A percentile compares a stretch with the other conserved stretches of the same genome.
Conservation (phyloP, 2,888 invertebrate species). For the Coelogynopora nodosa region DNA sequence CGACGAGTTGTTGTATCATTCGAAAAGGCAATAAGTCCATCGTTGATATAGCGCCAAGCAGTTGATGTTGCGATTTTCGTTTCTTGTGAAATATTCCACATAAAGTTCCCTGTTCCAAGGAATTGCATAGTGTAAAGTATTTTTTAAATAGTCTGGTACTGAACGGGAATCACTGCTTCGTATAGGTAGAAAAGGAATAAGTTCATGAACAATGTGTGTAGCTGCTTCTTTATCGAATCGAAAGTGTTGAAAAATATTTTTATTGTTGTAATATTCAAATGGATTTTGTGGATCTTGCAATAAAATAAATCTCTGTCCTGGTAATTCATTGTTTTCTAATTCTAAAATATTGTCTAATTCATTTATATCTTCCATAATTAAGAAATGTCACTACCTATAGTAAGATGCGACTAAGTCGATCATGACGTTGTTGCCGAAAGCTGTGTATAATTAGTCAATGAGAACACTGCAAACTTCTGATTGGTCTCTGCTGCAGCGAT, state of each 20-base stretch:
- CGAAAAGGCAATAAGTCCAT: neutral
- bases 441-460: too few relatives aligned
- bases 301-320: too few relatives aligned
- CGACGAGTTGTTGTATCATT: neutral
- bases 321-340: too few relatives aligned
- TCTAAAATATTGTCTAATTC: too few relatives aligned
- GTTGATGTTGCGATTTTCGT: neutral
- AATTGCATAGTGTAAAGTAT: neutral
- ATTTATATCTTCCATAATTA: too few relatives aligned
- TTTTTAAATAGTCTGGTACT: neutral
- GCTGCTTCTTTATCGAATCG: neutral
- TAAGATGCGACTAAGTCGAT: too few relatives aligned
- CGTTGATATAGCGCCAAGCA: neutral
- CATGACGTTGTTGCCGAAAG: too few relatives aligned
- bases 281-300: neutral
- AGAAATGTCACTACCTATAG: too few relatives aligned
- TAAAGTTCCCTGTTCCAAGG: neutral
- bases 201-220: neutral
- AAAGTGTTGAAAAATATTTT: neutral
- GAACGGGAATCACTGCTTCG: neutral
- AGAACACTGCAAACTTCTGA: too few relatives aligned
- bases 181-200: neutral
- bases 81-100: neutral
- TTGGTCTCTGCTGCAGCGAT: too few relatives aligned
- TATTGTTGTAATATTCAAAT: neutral